Evolutionary conservation across 2,888 invertebrate genomes (phyloP).

Genomic region (Brachyptera putata): DNA sequence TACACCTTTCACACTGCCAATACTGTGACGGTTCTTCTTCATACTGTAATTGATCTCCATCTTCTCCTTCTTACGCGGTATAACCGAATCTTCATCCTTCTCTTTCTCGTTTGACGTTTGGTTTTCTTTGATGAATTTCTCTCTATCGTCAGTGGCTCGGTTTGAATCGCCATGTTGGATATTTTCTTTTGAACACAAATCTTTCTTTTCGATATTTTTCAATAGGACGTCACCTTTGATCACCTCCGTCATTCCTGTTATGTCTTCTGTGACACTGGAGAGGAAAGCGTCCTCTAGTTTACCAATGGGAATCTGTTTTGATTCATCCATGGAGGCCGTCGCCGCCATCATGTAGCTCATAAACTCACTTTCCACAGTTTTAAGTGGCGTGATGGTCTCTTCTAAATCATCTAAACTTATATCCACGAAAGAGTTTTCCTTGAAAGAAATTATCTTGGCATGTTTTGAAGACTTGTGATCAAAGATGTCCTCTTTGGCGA

Average conservation of each 20-base stretch:
- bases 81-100: constrained; percentile 46
- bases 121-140: constrained; percentile 36
- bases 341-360: background rate
- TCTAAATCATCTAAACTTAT: too few species aligned
- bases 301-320: constrained; percentile 26
- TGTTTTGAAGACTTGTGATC: background rate
- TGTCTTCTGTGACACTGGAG: constrained; percentile 53
- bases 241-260: constrained; percentile 36
- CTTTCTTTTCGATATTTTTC: background rate
- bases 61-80: constrained; percentile 53
- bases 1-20: constrained; percentile 36
- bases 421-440: too few species aligned
- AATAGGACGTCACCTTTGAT: constrained; percentile 35
- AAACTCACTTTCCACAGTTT: background rate
- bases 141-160: constrained; percentile 27
- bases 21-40: constrained; percentile 42
- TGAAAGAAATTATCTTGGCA: too few species aligned
- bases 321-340: background rate
- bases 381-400: too few species aligned
- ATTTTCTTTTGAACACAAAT: background rate
- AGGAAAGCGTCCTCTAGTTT: constrained; percentile 57
- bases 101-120: constrained; percentile 38
- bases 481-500: background rate
- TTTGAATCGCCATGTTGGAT: constrained; percentile 9
- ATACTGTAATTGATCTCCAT: constrained; percentile 46